Base-by-base conservation (phyloP, 1,140 invertebrate species). In the Drosophila athabasca region DNA sequence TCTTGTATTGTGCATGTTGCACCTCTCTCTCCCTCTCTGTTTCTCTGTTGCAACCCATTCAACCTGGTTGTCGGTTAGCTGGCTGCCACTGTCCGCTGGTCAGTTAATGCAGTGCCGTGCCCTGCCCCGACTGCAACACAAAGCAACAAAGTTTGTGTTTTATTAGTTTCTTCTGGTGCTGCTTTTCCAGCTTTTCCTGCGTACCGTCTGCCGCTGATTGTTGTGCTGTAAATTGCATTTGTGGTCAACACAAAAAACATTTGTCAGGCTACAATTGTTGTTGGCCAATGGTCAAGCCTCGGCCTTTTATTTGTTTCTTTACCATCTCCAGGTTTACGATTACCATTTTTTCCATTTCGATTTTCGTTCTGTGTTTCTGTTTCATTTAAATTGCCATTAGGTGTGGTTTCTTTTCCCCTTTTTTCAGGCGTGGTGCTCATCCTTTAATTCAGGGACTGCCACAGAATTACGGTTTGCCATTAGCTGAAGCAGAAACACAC, bases 351-450 rank as follows among this genome's bases (percentile, higher is more conserved):
- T 74, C 22, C 43, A 29, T 55, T 29, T 46, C 61, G 26, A 66
- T 61, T 72, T 58, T 57, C 45, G 22, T 66, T 72, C 57, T 41
- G 46, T 35, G 17, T 53, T 61, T 77, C 65, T 55, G 54, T 78
- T 78, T 64, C 62, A 76, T 85, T 85, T 87, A 87, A 82, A 87
- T 81, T 82, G 66, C 82, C 82, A 87, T 85, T 87, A 87, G 69
- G 52, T 87, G 77, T 29, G 73, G 77, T 77, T 84, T 72, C 69
- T 45, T 39, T 29, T 6, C 29, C 31, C 5, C 17, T 35, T 1
- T 29, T 6, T 45, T 43, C 5, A 8, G 35, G 15, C 8, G 15
- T 41, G 39, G 45, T 13, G 31, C 46, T 71, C 62, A 74, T 65
- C 61, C 61, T 45, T 75, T 75, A 57, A 75, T 75, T 75, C 49